Evolutionary conservation across 2,113 vertebrate genomes (phyloP).

Genomic region (Propithecus coquereli): DNA sequence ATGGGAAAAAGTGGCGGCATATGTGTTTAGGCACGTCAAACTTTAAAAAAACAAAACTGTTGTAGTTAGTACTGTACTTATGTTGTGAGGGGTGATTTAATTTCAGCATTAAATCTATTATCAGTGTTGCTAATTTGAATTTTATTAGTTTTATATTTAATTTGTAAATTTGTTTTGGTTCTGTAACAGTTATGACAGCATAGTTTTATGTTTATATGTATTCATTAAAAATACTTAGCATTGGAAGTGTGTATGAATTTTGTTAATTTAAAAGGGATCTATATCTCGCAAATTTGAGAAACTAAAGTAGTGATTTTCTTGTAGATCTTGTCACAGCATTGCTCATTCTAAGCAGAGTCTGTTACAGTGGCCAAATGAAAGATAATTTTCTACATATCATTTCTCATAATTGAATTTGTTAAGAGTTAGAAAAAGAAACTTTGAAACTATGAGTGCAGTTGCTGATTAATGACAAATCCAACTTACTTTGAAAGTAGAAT

Average conservation of each 20-base stretch:
- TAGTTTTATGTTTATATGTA: slow-evolving; percentile 30
- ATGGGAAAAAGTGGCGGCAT: neutral
- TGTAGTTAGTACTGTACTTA: neutral
- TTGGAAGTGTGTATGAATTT: neutral
- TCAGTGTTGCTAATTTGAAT: slow-evolving; percentile 1
- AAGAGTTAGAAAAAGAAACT: neutral
- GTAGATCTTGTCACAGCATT: neutral
- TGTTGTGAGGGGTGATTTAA: neutral
- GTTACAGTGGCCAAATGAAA: neutral
- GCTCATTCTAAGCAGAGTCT: neutral
- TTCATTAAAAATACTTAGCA: neutral
- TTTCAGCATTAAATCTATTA: neutral
- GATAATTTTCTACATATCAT: neutral
- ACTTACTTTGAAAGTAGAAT: neutral
- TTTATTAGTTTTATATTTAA: neutral
- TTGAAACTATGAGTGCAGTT: neutral
- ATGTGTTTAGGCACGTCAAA: neutral
- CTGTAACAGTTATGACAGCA: neutral
- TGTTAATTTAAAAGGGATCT: neutral
- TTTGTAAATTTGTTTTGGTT: slow-evolving; percentile 40
- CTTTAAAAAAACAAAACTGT: neutral
- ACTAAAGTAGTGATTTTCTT: neutral
- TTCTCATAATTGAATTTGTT: slow-evolving; percentile 18
- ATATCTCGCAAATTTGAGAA: slow-evolving; percentile 1
- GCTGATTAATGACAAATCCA: neutral